These are phyloP conservation scores for Ptilorrhoa leucosticta DNA, from an alignment of 2,113 vertebrate species.

Conservation along the genomic window DNA sequence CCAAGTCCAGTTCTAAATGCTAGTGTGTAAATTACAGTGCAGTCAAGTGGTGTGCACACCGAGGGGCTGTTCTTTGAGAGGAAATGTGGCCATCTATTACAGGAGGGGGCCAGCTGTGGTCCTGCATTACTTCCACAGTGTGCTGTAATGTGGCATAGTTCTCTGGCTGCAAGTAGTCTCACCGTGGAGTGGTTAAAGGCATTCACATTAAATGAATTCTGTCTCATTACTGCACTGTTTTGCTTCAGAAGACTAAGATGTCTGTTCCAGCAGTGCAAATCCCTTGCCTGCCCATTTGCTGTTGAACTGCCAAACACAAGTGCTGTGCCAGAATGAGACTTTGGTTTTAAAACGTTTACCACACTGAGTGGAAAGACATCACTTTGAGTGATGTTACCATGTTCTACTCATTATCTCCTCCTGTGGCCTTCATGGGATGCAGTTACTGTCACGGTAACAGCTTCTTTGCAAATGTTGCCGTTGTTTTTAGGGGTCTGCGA, in stretches of 20 bases:
- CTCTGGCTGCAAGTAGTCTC: not conserved
- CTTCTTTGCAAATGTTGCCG: not conserved
- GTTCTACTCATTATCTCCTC: not conserved
- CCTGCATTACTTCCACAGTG: not conserved
- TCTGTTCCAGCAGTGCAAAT: not conserved
- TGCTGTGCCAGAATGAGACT: not conserved
- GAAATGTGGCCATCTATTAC: not conserved
- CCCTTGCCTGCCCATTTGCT: not conserved
- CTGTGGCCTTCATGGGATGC: not conserved
- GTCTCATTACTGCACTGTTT: not conserved
- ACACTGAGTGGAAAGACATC: not conserved
- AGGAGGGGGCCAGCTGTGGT: not conserved
- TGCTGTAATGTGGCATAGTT: not conserved
- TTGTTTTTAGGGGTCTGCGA: not conserved
- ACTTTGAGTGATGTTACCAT: not conserved
- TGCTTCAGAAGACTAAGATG: not conserved
- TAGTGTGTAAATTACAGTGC: not conserved
- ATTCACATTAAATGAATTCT: not conserved
- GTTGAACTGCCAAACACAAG: not conserved
- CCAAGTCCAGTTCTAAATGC: not conserved
- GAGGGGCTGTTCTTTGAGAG: not conserved
- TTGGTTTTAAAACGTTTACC: accelerated
- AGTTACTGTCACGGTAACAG: not conserved
- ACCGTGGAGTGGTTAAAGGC: not conserved
- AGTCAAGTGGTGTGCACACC: not conserved